These are phyloP conservation scores for Semicossyphus pulcher DNA, from an alignment of 2,113 vertebrate species.

Conservation along the genomic window DNA sequence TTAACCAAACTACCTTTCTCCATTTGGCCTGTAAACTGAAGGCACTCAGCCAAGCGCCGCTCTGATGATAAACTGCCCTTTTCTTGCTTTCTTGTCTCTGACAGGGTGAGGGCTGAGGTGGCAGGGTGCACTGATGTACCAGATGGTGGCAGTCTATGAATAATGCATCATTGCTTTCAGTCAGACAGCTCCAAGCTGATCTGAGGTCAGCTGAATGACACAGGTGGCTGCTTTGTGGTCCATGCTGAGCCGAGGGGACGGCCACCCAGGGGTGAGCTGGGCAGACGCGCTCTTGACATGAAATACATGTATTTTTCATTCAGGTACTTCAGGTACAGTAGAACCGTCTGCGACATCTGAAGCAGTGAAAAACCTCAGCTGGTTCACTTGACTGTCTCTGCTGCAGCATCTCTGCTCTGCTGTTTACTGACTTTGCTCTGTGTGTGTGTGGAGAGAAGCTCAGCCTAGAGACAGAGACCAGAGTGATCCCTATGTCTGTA, in stretches of 20 bases:
- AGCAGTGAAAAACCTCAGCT: too few relatives aligned
- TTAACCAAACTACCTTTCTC: background rate
- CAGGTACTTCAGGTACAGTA: too few relatives aligned
- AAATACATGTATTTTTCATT: background rate
- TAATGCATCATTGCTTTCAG: slow-evolving; percentile 50
- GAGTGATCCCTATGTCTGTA: too few relatives aligned
- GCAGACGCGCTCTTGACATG: background rate
- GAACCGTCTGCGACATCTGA: too few relatives aligned
- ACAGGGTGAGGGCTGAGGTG: slow-evolving; percentile 12
- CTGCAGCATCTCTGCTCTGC: too few relatives aligned
- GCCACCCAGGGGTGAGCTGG: background rate
- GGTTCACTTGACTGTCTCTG: too few relatives aligned
- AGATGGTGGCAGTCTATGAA: slow-evolving; percentile 59
- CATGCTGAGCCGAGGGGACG: background rate
- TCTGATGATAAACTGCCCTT: background rate
- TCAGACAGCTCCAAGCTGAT: slow-evolving; percentile 47
- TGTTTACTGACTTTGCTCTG: too few relatives aligned
- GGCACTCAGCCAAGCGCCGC: background rate
- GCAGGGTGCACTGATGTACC: slow-evolving; percentile 27
- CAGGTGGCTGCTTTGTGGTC: slow-evolving; percentile 17
- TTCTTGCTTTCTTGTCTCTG: slow-evolving; percentile 16
- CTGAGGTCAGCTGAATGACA: slow-evolving; percentile 56
- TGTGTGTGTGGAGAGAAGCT: too few relatives aligned
- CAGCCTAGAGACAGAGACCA: too few relatives aligned
- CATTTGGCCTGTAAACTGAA: background rate